A percentile compares a stretch with the other conserved stretches of the same genome.
phyloP scores from a whole-genome alignment of 2,797 vertebrate species.

The Pelobates cultripes region DNA sequence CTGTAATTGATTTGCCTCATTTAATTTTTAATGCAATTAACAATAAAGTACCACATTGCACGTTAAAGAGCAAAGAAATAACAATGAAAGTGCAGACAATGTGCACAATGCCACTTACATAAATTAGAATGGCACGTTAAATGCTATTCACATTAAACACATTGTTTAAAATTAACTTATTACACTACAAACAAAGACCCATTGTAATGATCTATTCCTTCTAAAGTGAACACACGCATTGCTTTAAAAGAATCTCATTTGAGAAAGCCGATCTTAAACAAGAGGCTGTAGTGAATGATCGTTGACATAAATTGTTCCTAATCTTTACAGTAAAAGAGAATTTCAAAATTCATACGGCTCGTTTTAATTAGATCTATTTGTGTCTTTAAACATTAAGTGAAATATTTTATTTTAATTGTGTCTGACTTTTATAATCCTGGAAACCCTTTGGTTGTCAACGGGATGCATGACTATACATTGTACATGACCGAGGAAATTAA shows the following conservation, averaged over 20 bases:
- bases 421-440: too few relatives aligned
- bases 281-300: conserved; percentile 41
- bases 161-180: conserved; percentile 54
- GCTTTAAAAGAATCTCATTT: conserved; percentile 53
- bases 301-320: conserved; percentile 50
- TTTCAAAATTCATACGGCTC: conserved; percentile 26
- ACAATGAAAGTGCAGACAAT: conserved; percentile 64
- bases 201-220: conserved; percentile 36
- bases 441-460: too few relatives aligned
- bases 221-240: conserved; percentile 30
- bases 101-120: conserved; percentile 39
- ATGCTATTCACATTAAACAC: conserved; percentile 60
- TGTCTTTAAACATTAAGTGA: not conserved
- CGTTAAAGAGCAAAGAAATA: conserved; percentile 58
- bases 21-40: conserved; percentile 65
- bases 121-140: conserved; percentile 60
- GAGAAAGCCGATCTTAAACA: conserved; percentile 28
- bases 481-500: too few relatives aligned
- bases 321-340: conserved; percentile 48
- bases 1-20: conserved; percentile 69
- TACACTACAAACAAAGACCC: conserved; percentile 44
- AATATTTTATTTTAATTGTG: not conserved
- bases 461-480: too few relatives aligned
- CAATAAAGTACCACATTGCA: conserved; percentile 61
- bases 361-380: conserved; percentile 32